phyloP scores from a whole-genome alignment of 2,888 invertebrate genomes.

The Hypena proboscidalis region DNA sequence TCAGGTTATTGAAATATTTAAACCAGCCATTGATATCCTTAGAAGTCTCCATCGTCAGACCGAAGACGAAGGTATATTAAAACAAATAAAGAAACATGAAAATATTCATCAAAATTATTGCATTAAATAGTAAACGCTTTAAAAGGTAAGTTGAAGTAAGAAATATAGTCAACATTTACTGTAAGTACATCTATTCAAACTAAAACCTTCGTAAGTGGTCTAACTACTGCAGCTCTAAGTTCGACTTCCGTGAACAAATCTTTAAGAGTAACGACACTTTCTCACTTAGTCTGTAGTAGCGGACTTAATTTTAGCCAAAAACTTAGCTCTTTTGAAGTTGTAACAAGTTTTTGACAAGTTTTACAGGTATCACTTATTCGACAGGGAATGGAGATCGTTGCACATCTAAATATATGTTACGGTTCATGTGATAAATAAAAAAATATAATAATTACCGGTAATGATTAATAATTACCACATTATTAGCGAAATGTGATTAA shows the following conservation, averaged over 20 bases:
- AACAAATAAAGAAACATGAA: too few relatives aligned
- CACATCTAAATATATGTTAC: background rate
- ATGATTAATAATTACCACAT: too few relatives aligned
- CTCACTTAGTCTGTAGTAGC: constrained; percentile 16
- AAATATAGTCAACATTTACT: constrained; percentile 22
- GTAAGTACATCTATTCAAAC: background rate
- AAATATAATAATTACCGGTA: background rate
- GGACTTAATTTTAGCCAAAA: constrained; percentile 33
- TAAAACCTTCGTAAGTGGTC: background rate
- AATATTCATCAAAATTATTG: too few relatives aligned
- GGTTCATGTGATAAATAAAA: background rate
- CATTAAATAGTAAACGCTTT: too few relatives aligned
- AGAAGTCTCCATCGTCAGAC: too few relatives aligned
- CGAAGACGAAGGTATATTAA: too few relatives aligned
- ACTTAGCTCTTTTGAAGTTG: constrained; percentile 40
- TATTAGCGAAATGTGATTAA: too few relatives aligned
- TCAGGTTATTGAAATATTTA: too few relatives aligned
- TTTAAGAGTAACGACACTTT: constrained; percentile 30
- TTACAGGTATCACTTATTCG: constrained; percentile 24
- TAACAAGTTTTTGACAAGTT: constrained; percentile 37
- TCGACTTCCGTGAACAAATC: constrained; percentile 29
- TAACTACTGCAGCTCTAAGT: constrained; percentile 4
- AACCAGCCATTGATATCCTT: too few relatives aligned
- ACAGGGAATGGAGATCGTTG: background rate
- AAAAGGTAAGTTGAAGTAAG: too few relatives aligned